Percentiles rank a stretch among this genome's conserved stretches.
Conservation (phyloP, 2,797 vertebrate genomes). For the Dromococcyx pavoninus region DNA sequence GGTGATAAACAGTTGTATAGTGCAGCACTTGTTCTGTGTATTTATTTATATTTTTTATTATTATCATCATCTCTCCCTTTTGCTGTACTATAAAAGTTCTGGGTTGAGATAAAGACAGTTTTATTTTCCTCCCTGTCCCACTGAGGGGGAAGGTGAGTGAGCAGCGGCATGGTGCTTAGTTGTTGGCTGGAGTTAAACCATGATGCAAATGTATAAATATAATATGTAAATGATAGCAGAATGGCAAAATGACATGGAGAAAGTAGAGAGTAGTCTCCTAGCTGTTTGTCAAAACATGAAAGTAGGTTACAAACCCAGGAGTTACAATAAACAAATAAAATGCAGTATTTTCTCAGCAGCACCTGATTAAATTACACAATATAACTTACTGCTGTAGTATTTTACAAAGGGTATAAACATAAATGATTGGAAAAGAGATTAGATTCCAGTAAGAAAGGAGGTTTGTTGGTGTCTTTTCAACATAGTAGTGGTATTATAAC, state of each 20-base stretch:
- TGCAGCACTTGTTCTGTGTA: too few relatives aligned
- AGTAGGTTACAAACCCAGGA: neutral
- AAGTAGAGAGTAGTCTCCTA: neutral
- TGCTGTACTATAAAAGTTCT: too few relatives aligned
- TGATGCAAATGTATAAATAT: neutral
- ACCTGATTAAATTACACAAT: neutral
- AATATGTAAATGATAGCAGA: neutral
- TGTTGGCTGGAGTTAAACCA: too few relatives aligned
- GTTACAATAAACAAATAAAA: neutral
- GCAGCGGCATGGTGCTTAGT: too few relatives aligned
- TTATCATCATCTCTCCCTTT: too few relatives aligned
- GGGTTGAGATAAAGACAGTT: too few relatives aligned
- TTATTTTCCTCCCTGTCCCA: too few relatives aligned
- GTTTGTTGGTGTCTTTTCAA: neutral
- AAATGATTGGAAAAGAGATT: neutral
- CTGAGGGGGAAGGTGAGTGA: too few relatives aligned
- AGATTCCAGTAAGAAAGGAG: neutral
- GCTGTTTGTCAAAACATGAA: neutral
- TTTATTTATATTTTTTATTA: too few relatives aligned
- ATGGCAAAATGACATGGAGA: neutral
- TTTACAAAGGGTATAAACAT: neutral
- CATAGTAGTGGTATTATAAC: neutral
- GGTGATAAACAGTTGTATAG: too few relatives aligned
- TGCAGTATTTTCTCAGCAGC: neutral
- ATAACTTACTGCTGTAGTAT: neutral